Evolutionary conservation across 2,113 vertebrate species (phyloP).

Genomic region (Scolopax mira): DNA sequence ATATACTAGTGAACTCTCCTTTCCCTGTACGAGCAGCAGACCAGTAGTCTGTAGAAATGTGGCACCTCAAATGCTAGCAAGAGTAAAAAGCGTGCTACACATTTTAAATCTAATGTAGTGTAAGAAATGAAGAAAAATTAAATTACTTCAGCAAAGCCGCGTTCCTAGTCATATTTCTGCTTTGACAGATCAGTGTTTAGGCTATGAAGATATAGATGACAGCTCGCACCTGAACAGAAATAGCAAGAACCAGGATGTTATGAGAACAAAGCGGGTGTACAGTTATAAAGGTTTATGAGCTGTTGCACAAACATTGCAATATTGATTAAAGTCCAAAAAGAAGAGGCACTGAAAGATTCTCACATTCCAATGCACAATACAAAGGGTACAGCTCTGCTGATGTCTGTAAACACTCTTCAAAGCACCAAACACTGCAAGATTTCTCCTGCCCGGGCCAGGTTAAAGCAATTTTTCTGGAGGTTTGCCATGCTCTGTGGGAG

Average conservation of each 20-base stretch:
- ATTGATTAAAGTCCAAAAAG: background rate
- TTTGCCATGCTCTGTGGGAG: constrained; percentile 2
- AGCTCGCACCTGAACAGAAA: background rate
- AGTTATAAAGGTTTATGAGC: background rate
- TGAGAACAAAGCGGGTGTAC: background rate
- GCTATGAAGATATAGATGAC: background rate
- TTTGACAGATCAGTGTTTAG: background rate
- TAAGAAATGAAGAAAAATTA: background rate
- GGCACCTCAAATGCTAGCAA: background rate
- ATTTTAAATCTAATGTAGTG: background rate
- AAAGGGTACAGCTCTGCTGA: background rate
- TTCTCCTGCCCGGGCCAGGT: background rate
- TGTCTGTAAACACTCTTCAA: constrained; percentile 28
- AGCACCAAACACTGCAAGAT: background rate
- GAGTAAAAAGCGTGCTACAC: background rate
- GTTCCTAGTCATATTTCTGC: background rate
- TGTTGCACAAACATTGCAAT: background rate
- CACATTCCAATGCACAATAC: background rate
- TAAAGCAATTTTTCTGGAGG: constrained; percentile 38
- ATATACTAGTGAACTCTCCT: background rate
- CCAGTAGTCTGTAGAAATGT: background rate
- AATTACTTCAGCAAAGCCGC: background rate
- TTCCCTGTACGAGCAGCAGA: background rate
- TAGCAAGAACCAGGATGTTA: background rate
- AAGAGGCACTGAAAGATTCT: background rate